Evolutionary conservation across 1,140 invertebrate species (phyloP).

Genomic region (Lasioglossum baleicum): DNA sequence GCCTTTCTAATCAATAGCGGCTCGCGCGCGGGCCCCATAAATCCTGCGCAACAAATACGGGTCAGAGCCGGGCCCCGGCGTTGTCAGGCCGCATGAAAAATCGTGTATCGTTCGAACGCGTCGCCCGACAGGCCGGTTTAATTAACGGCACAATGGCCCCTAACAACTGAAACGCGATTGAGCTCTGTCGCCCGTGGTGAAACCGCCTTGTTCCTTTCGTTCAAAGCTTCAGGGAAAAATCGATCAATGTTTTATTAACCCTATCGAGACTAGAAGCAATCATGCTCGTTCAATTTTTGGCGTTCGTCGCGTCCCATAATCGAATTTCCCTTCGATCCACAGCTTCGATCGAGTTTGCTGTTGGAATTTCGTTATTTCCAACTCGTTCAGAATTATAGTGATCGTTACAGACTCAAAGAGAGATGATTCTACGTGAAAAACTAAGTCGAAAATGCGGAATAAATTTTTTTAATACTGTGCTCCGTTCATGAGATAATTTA

Average conservation of each 20-base stretch:
- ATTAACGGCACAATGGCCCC: conserved; percentile 10
- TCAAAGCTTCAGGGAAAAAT: neutral
- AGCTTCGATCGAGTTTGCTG: too few relatives aligned
- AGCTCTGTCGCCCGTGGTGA: conserved; percentile 6
- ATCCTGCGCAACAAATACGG: conserved; percentile 22
- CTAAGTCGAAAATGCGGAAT: too few relatives aligned
- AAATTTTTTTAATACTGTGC: too few relatives aligned
- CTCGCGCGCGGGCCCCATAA: conserved; percentile 3
- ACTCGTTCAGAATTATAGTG: too few relatives aligned
- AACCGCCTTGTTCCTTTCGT: neutral
- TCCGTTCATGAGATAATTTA: too few relatives aligned
- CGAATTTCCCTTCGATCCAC: too few relatives aligned
- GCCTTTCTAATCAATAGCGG: conserved; percentile 20
- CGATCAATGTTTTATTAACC: neutral
- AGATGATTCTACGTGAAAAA: too few relatives aligned
- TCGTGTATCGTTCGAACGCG: conserved; percentile 6
- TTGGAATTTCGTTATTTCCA: too few relatives aligned
- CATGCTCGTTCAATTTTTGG: too few relatives aligned
- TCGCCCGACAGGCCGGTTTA: conserved; percentile 1
- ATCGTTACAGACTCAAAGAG: too few relatives aligned
- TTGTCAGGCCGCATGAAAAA: conserved; percentile 13
- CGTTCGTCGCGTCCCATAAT: too few relatives aligned
- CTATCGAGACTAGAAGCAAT: too few relatives aligned
- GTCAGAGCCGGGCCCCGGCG: neutral
- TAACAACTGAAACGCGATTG: conserved; percentile 13